phyloP scores from a whole-genome alignment of 2,797 vertebrate species.

The Malacoraja senta region DNA sequence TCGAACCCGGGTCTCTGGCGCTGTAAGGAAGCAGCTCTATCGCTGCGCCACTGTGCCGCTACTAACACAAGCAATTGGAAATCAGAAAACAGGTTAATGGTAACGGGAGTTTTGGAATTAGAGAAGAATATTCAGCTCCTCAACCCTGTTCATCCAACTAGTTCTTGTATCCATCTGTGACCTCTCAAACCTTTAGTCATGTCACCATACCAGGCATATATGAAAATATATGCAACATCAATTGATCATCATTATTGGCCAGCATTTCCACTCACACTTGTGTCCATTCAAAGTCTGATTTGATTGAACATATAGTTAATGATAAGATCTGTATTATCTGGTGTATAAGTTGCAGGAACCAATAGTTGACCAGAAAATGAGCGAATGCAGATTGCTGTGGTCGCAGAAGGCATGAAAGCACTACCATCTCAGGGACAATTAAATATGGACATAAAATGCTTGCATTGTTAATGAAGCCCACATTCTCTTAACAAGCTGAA shows the following conservation, averaged over 20 bases:
- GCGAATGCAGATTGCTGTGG: too few species aligned
- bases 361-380: background rate
- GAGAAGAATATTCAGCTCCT: background rate
- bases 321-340: background rate
- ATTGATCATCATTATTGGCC: background rate
- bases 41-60: too few species aligned
- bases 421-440: too few species aligned
- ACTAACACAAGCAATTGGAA: background rate
- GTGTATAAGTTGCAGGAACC: background rate
- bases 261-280: background rate
- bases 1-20: too few species aligned
- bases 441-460: too few species aligned
- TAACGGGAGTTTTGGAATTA: background rate
- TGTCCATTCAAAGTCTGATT: slow-evolving; percentile 22
- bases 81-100: background rate
- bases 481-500: too few species aligned
- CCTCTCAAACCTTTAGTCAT: background rate
- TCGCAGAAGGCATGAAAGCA: too few species aligned
- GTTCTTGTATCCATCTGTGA: background rate
- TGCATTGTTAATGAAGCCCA: too few species aligned
- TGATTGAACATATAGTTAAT: background rate
- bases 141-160: background rate
- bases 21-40: too few species aligned
- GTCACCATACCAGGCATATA: background rate
- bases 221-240: background rate